Evolutionary conservation across 2,888 invertebrate genomes (phyloP), one percentile per base, ranked within the genome.

Genomic region (Lapara coniferarum): DNA sequence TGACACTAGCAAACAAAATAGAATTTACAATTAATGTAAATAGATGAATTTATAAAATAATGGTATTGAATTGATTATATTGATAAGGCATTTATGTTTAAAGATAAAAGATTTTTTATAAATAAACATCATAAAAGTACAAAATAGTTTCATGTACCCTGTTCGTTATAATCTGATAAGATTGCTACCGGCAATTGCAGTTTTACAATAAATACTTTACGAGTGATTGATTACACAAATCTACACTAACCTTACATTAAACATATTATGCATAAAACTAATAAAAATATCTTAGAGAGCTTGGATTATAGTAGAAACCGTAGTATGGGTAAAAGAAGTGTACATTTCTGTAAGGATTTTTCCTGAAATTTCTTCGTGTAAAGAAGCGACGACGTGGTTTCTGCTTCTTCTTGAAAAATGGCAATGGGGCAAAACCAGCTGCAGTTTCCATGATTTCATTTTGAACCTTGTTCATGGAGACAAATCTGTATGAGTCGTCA

Each of bases 381-480:
- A 87, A 81, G 73, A 85, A 85, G 4, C 85, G 82, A 19, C 86
- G 81, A 16, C 82, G 82, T 5, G 83, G 78, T 58, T 81, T 84
- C 52, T 83, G 78, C 37, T 75, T 82, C 69, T 77, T 78, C 66
- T 75, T 79, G 3, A 90, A 81, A 14, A 90, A 79, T 1, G 92
- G 88, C 12, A 87, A 76, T 1, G 91, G 92, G 1, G 85, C 81
- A 63, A 91, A 92, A 8, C 92, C 90, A 13, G 87, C 89, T 0
- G 91, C 92, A 0, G 90, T 87, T 16, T 89, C 88, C 91, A 93
- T 90, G 51, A 90, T 87, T 81, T 92, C 92, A 67, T 85, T 85
- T 66, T 88, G 79, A 69, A 89, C 77, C 63, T 79, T 85, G 52
- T 81, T 76, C 10, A 82, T 70, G 19, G 86, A 69, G n/a, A 81